Percentiles rank a stretch among this genome's conserved stretches.
Conservation (phyloP, 2,888 invertebrate species). For the Amblyteles armatorius region DNA sequence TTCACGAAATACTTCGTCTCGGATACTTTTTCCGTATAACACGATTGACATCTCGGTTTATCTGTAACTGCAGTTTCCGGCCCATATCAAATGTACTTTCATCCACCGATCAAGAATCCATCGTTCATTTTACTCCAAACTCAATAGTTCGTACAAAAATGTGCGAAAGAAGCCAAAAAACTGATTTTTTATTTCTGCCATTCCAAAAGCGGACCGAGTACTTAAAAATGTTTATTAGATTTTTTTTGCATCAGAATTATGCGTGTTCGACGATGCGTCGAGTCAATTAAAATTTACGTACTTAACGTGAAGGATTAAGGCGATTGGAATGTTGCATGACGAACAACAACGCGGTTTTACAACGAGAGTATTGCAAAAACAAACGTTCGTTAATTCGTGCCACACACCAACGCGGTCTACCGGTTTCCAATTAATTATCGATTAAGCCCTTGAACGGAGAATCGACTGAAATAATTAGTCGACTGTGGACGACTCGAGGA, state of each 20-base stretch:
- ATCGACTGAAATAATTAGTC: slow-evolving; percentile 66
- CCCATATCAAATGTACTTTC: too few species aligned
- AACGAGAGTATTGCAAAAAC: slow-evolving; percentile 46
- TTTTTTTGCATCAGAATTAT: background rate
- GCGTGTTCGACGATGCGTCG: background rate
- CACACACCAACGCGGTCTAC: slow-evolving; percentile 12
- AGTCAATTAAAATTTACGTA: slow-evolving; percentile 5
- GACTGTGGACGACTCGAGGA: slow-evolving; percentile 57
- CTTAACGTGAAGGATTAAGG: background rate
- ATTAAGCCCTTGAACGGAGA: slow-evolving; percentile 63
- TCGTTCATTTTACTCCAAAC: too few species aligned
- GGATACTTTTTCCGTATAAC: too few species aligned
- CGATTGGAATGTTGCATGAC: background rate
- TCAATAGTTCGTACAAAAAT: too few species aligned
- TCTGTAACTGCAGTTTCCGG: too few species aligned
- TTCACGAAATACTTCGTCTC: too few species aligned
- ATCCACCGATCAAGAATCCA: too few species aligned
- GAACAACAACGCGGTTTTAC: slow-evolving; percentile 14
- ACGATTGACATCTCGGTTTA: too few species aligned
- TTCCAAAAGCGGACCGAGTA: too few species aligned
- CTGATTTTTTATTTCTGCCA: too few species aligned
- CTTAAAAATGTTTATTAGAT: too few species aligned
- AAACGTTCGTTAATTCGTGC: slow-evolving; percentile 52
- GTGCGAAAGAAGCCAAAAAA: too few species aligned
- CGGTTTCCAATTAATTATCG: slow-evolving; percentile 64